These are phyloP conservation scores for Hirundichthys speculiger DNA, from an alignment of 2,113 vertebrate species.

Conservation along the genomic window DNA sequence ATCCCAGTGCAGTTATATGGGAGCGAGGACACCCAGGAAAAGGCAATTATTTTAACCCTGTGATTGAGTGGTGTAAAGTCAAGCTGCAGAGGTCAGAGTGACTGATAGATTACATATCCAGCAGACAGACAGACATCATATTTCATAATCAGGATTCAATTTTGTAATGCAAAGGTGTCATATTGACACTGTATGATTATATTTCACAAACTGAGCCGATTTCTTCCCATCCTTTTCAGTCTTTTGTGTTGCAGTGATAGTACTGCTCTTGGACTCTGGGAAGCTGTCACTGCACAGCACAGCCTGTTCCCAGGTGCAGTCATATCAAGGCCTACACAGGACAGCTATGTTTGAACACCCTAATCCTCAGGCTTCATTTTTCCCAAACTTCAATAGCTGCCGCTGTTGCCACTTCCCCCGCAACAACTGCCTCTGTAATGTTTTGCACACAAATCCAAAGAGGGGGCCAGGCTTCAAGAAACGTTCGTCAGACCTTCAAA, in stretches of 20 bases:
- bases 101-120: background rate
- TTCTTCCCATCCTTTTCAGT: background rate
- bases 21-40: slow-evolving; percentile 1
- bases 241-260: slow-evolving; percentile 17
- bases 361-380: slow-evolving; percentile 74
- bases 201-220: too few species aligned
- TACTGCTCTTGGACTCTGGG: slow-evolving; percentile 43
- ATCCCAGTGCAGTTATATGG: slow-evolving; percentile 6
- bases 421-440: slow-evolving; percentile 60
- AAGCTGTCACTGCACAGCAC: slow-evolving; percentile 37
- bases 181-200: too few species aligned
- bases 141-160: too few species aligned
- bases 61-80: background rate
- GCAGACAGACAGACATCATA: background rate
- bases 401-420: slow-evolving; percentile 64
- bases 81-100: slow-evolving; percentile 1
- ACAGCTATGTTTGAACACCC: slow-evolving; percentile 70
- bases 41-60: slow-evolving; percentile 13
- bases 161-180: too few species aligned
- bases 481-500: slow-evolving; percentile 69
- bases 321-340: slow-evolving; percentile 63
- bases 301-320: slow-evolving; percentile 67
- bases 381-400: slow-evolving; percentile 68
- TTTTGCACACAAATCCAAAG: slow-evolving; percentile 73
- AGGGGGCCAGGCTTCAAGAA: slow-evolving; percentile 32